Base-by-base conservation (phyloP, 2,888 invertebrate species). In the Ypsolopha sequella region DNA sequence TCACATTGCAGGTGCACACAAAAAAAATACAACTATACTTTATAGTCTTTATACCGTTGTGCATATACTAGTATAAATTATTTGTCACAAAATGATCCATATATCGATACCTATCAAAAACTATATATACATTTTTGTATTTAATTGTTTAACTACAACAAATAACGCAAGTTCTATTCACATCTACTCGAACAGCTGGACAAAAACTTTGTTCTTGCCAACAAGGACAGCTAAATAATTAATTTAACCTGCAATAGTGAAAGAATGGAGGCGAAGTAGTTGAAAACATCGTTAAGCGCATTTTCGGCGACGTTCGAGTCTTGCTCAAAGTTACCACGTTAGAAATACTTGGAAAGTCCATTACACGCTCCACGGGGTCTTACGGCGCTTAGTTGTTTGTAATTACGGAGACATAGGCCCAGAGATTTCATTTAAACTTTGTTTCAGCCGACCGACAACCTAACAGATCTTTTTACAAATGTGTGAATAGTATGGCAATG, bases 291-390 rank as follows among this genome's bases (percentile, higher is more conserved):
- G 77, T 80, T 80, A 80, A 77, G 79, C 78, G 76, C 77, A 81
- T 82, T 80, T 80, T 80, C 76, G 73, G 70, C 65, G 74, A 68
- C 78, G 73, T 76, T 80, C 71, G 68, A n/a, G 68, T 67, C 72
- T 66, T 68, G 74, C 77, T 72, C 72, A 75, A 82, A 82, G 78
- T 84, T 82, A 77, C 70, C 81, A 76, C 79, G 80, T 81, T 81
- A 80, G 71, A 73, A 81, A 81, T 81, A 81, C 84, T 82, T 81
- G 81, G 75, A 76, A 84, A 84, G 79, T 84, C 82, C 80, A 84
- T 84, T 82, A 84, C 82, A 80, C 79, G 82, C 73, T 68, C 76
- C 45, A 52, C 48, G 50, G 51, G 43, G 49, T 10, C 76, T 77
- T 70, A 73, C 70, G 68, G 66, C 70, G 68, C 60, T 61, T 64